Percentiles rank a stretch among this genome's conserved stretches.
Evolutionary conservation across 2,113 vertebrate species (phyloP).

Genomic region (Deroptyus accipitrinus): DNA sequence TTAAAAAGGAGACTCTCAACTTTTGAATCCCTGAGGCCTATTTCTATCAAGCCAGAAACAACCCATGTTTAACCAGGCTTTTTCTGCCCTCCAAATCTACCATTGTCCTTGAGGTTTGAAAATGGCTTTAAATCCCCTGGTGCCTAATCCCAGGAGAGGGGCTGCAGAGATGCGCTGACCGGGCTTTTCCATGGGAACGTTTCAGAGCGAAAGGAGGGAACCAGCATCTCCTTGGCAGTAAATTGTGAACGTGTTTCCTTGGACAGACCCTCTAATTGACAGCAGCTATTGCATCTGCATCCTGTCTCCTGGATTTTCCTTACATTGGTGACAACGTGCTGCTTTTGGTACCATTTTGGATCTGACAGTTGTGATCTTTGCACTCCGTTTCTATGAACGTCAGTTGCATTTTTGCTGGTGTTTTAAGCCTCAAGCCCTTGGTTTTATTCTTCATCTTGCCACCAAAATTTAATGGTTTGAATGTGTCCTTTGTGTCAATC

Average conservation of each 20-base stretch:
- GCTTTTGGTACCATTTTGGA: not conserved
- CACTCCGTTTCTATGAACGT: not conserved
- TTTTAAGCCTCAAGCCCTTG: not conserved
- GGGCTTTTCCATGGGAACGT: not conserved
- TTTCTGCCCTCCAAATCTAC: not conserved
- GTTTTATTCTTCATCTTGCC: not conserved
- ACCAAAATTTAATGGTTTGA: not conserved
- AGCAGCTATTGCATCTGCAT: not conserved
- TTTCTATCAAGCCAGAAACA: not conserved
- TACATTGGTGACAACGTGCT: accelerated
- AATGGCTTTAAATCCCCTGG: not conserved
- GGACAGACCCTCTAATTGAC: not conserved
- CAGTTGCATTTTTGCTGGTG: not conserved
- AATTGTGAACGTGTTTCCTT: not conserved
- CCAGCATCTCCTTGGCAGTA: not conserved
- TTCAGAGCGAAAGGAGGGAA: not conserved
- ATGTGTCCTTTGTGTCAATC: not conserved
- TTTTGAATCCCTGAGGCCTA: not conserved
- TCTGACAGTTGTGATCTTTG: not conserved
- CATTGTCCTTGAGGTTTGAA: not conserved
- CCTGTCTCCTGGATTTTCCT: not conserved
- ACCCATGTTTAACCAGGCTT: not conserved
- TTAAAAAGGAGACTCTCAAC: not conserved
- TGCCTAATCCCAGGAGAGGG: not conserved
- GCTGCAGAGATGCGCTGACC: not conserved